phyloP scores from a whole-genome alignment of 2,888 invertebrate genomes.

The Tortrix viridana region DNA sequence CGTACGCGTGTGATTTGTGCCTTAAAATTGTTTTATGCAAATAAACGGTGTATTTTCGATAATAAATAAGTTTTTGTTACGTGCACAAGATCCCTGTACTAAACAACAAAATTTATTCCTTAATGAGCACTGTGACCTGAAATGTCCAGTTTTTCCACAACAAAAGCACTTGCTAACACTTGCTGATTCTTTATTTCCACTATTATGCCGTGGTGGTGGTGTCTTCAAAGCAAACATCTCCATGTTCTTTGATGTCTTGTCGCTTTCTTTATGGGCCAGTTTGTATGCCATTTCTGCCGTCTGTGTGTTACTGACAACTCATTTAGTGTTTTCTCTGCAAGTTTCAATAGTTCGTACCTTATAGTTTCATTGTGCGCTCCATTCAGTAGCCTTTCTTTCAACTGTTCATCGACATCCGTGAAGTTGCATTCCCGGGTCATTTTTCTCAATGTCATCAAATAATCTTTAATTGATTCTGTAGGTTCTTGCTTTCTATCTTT shows the following conservation, averaged over 20 bases:
- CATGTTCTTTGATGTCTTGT: neutral
- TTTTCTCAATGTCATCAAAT: neutral
- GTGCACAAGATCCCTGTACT: no score
- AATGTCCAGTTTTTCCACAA: constrained; percentile 4
- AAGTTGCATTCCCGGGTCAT: neutral
- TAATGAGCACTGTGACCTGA: constrained; percentile 2
- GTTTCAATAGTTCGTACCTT: constrained; percentile 9
- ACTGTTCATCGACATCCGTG: constrained; percentile 1
- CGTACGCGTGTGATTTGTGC: no score
- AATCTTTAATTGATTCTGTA: neutral
- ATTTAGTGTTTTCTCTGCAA: neutral
- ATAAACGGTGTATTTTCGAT: no score
- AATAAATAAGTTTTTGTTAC: no score
- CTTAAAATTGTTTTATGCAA: no score
- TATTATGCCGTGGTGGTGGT: neutral
- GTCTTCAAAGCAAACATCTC: constrained; percentile 7
- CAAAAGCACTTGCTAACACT: constrained; percentile 5
- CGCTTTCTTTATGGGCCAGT: constrained; percentile 4
- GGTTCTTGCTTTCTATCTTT: constrained; percentile 1
- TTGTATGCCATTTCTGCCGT: constrained; percentile 15
- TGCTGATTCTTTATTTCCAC: neutral
- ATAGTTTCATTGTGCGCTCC: constrained; percentile 2
- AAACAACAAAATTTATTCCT: constrained; percentile 14
- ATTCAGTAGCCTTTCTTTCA: constrained; percentile 10
- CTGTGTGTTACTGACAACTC: no score